Conservation (phyloP, 2,888 invertebrate species). For the Thecocarcelia acutangulata region DNA sequence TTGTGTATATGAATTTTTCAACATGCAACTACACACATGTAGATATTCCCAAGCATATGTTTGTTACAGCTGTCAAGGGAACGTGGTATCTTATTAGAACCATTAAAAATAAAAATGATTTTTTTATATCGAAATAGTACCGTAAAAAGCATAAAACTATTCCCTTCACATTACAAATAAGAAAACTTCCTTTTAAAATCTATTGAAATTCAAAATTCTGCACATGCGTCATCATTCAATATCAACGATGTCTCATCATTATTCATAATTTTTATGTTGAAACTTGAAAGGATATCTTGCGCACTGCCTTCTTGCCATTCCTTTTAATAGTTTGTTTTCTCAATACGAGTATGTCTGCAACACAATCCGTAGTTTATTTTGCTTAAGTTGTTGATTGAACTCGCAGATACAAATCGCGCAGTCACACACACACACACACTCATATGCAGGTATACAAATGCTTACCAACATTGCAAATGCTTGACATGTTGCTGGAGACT, state of each 20-base stretch:
- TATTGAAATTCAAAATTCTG: conserved; percentile 46
- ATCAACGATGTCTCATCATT: conserved; percentile 49
- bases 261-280: conserved; percentile 33
- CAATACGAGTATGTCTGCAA: not conserved
- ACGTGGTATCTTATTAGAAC: not conserved
- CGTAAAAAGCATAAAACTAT: not conserved
- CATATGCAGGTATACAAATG: not conserved
- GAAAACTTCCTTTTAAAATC: not conserved
- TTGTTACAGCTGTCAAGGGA: not conserved
- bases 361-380: not conserved
- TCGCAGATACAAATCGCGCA: not conserved
- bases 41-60: not conserved
- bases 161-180: not conserved
- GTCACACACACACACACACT: not conserved
- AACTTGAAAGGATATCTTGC: conserved; percentile 47
- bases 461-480: not conserved
- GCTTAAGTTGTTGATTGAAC: not conserved
- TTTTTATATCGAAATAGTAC: not conserved
- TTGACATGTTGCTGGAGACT: conserved; percentile 56
- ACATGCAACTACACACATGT: too few species aligned
- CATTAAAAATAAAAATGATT: not conserved
- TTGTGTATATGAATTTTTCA: too few species aligned
- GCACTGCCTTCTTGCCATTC: conserved; percentile 2
- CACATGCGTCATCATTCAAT: conserved; percentile 46
- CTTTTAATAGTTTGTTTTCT: not conserved